A percentile compares a stretch with the other conserved stretches of the same genome.
These are phyloP conservation scores for Crax fasciolata DNA, from an alignment of 2,797 vertebrate genomes.

Conservation along the genomic window DNA sequence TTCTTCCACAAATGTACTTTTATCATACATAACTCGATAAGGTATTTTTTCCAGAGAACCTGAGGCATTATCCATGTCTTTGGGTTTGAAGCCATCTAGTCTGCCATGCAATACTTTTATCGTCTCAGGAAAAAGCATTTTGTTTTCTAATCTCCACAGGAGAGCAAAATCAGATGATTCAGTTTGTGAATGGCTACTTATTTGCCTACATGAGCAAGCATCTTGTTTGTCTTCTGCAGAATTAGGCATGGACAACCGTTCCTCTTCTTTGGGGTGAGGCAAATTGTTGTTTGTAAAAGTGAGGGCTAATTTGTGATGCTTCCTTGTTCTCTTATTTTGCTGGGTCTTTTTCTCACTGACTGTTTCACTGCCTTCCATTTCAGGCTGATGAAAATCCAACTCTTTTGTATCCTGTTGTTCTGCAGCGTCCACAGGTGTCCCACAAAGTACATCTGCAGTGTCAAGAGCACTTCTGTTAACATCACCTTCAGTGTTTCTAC, in stretches of 20 bases:
- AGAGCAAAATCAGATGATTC: conserved; percentile 92
- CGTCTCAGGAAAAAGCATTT: conserved; percentile 72
- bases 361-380: conserved; percentile 48
- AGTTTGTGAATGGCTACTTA: conserved; percentile 85
- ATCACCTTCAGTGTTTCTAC: conserved; percentile 35
- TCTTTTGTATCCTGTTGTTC: conserved; percentile 16
- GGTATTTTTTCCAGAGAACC: conserved; percentile 85
- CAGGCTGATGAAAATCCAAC: background rate
- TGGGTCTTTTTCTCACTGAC: conserved; percentile 79
- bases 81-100: conserved; percentile 86
- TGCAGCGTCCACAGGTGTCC: conserved; percentile 13
- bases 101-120: conserved; percentile 83
- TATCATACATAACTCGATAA: conserved; percentile 91
- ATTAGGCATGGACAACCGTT: background rate
- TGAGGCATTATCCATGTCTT: conserved; percentile 68
- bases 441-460: conserved; percentile 5
- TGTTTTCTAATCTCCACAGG: conserved; percentile 91
- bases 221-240: conserved; percentile 16
- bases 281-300: conserved; percentile 86
- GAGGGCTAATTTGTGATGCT: conserved; percentile 89
- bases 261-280: conserved; percentile 26
- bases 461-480: conserved; percentile 23
- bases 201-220: background rate
- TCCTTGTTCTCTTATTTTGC: conserved; percentile 82
- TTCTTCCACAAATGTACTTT: conserved; percentile 94